These are phyloP conservation scores for Genyomyrus donnyi DNA, from an alignment of 2,113 vertebrate genomes.

Conservation along the genomic window DNA sequence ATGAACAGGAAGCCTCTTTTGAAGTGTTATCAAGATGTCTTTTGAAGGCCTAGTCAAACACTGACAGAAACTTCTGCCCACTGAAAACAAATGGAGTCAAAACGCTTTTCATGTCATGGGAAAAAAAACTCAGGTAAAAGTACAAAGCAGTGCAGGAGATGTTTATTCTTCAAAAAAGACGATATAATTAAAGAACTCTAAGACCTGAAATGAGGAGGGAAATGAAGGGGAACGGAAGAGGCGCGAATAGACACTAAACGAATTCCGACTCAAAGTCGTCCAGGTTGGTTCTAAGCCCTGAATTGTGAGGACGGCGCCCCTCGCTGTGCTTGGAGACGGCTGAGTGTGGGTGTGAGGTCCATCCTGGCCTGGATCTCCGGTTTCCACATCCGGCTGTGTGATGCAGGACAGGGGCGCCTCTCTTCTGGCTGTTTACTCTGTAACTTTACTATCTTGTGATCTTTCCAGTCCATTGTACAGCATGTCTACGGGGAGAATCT, in stretches of 20 bases:
- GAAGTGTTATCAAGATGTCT: neutral
- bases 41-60: neutral
- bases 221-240: neutral
- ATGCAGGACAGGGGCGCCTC: neutral
- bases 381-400: neutral
- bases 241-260: neutral
- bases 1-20: neutral
- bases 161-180: neutral
- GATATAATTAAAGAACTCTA: neutral
- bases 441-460: neutral
- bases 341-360: neutral
- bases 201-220: neutral
- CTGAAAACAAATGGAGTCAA: neutral
- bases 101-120: neutral
- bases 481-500: neutral
- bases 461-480: neutral
- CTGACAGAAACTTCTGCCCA: neutral
- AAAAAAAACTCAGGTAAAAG: neutral
- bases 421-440: neutral
- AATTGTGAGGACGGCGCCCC: neutral
- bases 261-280: neutral
- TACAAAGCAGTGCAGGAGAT: neutral
- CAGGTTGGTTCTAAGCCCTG: neutral
- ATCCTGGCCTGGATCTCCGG: neutral
- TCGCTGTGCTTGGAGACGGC: neutral